phyloP scores from a whole-genome alignment of 2,888 invertebrate species.

The Sarcophaga subvicina region DNA sequence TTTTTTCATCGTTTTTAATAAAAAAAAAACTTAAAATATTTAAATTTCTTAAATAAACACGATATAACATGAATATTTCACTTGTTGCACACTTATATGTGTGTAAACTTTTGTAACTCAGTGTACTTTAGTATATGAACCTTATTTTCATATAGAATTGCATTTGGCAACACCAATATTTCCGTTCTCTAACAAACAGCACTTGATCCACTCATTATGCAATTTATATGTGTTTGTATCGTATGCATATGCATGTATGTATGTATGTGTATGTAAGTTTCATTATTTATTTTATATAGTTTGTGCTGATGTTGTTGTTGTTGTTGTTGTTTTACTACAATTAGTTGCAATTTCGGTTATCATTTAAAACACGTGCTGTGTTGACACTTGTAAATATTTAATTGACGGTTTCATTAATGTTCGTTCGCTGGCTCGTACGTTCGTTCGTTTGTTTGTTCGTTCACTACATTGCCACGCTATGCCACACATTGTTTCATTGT shows the following conservation, averaged over 20 bases:
- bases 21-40: no score
- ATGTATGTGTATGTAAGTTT: neutral
- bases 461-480: conserved; percentile 66
- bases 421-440: conserved; percentile 47
- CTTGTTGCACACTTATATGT: neutral
- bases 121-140: no score
- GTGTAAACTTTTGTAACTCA: no score
- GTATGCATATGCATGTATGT: neutral
- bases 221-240: conserved; percentile 6
- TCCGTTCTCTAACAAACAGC: conserved; percentile 45
- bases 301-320: neutral
- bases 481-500: conserved; percentile 58
- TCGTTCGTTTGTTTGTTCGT: conserved; percentile 47
- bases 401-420: conserved; percentile 69
- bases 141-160: neutral
- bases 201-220: conserved; percentile 56
- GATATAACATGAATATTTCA: neutral
- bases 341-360: conserved; percentile 70
- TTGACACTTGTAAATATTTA: conserved; percentile 70
- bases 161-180: conserved; percentile 32
- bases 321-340: conserved; percentile 57
- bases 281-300: neutral
- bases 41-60: no score
- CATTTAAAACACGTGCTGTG: conserved; percentile 70
- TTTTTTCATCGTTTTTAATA: no score